Conservation (phyloP, 2,113 vertebrate species). For the Pandion haliaetus region DNA sequence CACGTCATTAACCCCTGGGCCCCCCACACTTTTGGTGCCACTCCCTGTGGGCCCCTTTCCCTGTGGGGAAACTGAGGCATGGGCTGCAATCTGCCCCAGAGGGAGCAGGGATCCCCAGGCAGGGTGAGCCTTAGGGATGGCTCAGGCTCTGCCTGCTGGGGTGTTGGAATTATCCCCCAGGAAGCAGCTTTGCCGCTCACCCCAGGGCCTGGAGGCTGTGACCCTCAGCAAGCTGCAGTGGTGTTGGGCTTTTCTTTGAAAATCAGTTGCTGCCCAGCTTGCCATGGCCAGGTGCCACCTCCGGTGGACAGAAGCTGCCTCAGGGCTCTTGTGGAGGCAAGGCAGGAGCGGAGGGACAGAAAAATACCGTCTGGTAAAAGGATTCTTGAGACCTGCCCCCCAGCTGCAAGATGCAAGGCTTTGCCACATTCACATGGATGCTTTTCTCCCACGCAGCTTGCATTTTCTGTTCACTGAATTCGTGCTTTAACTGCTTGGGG, state of each 20-base stretch:
- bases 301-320: accelerated
- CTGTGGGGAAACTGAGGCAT: background rate
- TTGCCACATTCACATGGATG: background rate
- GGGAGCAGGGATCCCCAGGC: accelerated
- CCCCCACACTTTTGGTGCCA: background rate
- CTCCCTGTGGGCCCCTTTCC: background rate
- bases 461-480: background rate
- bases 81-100: accelerated
- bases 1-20: accelerated
- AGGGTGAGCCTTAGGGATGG: accelerated
- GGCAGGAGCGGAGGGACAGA: background rate
- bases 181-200: background rate
- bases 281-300: background rate
- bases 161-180: background rate
- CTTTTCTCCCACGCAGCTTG: background rate
- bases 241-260: background rate
- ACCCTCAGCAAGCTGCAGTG: accelerated
- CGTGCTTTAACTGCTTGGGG: background rate
- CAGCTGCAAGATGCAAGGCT: background rate
- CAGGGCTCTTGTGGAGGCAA: background rate
- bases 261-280: accelerated
- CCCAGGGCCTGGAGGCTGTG: accelerated
- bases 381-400: background rate
- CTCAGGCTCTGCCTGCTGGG: background rate
- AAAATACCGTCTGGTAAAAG: background rate